Conservation (phyloP, 2,113 vertebrate genomes). For the Sardina pilchardus region DNA sequence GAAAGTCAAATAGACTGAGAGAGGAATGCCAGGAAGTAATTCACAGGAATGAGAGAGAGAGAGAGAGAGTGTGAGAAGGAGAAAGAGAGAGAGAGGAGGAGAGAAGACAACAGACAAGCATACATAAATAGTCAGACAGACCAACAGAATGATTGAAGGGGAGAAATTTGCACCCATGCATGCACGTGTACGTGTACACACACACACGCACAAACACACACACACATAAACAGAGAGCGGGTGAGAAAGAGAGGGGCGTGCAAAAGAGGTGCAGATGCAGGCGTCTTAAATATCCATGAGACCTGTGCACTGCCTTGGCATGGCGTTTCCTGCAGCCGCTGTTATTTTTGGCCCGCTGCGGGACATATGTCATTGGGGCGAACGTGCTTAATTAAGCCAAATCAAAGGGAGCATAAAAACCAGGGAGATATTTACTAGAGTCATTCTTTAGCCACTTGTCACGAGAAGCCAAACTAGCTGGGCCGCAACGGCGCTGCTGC, state of each 20-base stretch:
- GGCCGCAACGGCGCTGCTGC: slow-evolving; percentile 9
- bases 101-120: background rate
- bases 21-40: background rate
- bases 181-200: background rate
- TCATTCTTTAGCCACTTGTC: slow-evolving; percentile 66
- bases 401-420: slow-evolving; percentile 66
- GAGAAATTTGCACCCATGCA: background rate
- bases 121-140: background rate
- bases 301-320: slow-evolving; percentile 50
- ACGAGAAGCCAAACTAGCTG: slow-evolving; percentile 44
- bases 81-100: background rate
- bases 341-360: slow-evolving; percentile 70
- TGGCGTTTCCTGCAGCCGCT: slow-evolving; percentile 51
- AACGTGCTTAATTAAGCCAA: slow-evolving; percentile 71
- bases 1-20: no score
- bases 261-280: slow-evolving; percentile 67
- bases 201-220: background rate
- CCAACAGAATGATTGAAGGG: background rate
- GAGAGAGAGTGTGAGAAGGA: background rate
- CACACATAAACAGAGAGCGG: no score
- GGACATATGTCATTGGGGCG: slow-evolving; percentile 69
- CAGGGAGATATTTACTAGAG: slow-evolving; percentile 68
- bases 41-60: background rate
- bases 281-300: slow-evolving; percentile 54
- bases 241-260: slow-evolving; percentile 47